Percentiles rank a stretch among this genome's conserved stretches.
Evolutionary conservation across 2,888 invertebrate genomes (phyloP).

Genomic region (Cataglyphis rosenhaueri): DNA sequence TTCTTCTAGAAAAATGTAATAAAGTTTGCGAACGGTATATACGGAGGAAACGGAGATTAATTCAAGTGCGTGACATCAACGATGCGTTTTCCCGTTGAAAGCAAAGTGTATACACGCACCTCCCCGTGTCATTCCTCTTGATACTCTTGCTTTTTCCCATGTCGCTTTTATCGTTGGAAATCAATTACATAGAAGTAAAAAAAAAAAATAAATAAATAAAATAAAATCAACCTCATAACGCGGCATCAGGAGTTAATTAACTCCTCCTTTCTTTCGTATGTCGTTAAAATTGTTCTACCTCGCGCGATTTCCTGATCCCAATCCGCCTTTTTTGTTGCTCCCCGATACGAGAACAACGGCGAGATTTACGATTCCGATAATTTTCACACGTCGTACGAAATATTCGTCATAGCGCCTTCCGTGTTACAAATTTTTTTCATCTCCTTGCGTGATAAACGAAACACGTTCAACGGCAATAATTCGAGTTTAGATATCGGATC

Average conservation of each 20-base stretch:
- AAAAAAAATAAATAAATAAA: neutral
- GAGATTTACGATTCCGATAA: conserved; percentile 38
- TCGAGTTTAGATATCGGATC: conserved; percentile 42
- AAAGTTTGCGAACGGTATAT: neutral
- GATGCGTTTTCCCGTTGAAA: conserved; percentile 31
- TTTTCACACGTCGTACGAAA: conserved; percentile 46
- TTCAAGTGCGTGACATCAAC: conserved; percentile 20
- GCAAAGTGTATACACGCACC: conserved; percentile 24
- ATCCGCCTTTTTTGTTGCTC: conserved; percentile 14
- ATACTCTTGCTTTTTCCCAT: conserved; percentile 1
- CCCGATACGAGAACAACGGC: conserved; percentile 1
- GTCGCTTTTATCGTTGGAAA: conserved; percentile 27
- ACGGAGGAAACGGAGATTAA: conserved; percentile 27
- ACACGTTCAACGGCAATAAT: conserved; percentile 12
- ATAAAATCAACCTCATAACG: conserved; percentile 39
- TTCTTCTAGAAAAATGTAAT: neutral
- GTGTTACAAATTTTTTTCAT: conserved; percentile 23
- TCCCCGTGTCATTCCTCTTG: conserved; percentile 22
- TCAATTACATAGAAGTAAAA: conserved; percentile 44
- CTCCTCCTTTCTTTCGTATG: conserved; percentile 10
- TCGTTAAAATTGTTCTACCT: conserved; percentile 29
- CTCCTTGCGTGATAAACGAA: conserved; percentile 10
- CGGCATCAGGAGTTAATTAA: conserved; percentile 9
- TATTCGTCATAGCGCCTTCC: conserved; percentile 45
- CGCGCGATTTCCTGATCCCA: conserved; percentile 34